Evolutionary conservation across 2,113 vertebrate species (phyloP).

Genomic region (Ornithorhynchus anatinus): DNA sequence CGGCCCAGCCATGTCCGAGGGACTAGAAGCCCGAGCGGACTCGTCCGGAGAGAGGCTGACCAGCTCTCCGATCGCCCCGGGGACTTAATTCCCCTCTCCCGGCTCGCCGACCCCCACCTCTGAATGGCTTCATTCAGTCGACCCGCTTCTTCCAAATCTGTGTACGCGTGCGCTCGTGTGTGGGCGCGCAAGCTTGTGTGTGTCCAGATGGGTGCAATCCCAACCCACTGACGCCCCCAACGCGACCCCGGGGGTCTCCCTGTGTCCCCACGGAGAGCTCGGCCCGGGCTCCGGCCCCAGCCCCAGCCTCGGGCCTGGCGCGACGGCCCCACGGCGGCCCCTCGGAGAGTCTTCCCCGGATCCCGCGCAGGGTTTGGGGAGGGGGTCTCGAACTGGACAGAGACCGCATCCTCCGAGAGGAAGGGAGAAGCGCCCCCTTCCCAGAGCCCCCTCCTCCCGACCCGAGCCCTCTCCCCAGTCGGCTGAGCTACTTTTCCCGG

Average conservation of each 20-base stretch:
- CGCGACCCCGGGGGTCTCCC: not conserved
- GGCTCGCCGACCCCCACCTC: too few relatives aligned
- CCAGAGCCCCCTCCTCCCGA: not conserved
- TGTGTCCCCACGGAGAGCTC: not conserved
- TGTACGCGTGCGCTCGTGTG: too few relatives aligned
- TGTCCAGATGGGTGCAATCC: not conserved
- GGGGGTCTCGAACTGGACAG: conserved; percentile 16
- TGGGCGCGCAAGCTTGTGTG: too few relatives aligned
- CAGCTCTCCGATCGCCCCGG: too few relatives aligned
- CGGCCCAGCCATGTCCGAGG: too few relatives aligned
- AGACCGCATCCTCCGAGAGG: not conserved
- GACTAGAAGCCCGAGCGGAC: too few relatives aligned
- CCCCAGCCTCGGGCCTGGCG: not conserved
- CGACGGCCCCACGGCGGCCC: accelerated
- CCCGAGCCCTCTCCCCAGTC: not conserved
- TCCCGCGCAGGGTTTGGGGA: conserved; percentile 35
- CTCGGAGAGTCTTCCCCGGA: too few relatives aligned
- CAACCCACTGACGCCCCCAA: not conserved
- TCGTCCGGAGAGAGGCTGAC: too few relatives aligned
- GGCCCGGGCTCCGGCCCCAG: not conserved
- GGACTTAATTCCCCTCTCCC: too few relatives aligned
- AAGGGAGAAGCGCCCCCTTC: not conserved
- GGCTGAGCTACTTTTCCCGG: too few relatives aligned
- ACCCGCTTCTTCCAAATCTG: too few relatives aligned
- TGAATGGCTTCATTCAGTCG: too few relatives aligned